Evolutionary conservation across 2,113 vertebrate species (phyloP).

Genomic region (Cyanoderma ruficeps): DNA sequence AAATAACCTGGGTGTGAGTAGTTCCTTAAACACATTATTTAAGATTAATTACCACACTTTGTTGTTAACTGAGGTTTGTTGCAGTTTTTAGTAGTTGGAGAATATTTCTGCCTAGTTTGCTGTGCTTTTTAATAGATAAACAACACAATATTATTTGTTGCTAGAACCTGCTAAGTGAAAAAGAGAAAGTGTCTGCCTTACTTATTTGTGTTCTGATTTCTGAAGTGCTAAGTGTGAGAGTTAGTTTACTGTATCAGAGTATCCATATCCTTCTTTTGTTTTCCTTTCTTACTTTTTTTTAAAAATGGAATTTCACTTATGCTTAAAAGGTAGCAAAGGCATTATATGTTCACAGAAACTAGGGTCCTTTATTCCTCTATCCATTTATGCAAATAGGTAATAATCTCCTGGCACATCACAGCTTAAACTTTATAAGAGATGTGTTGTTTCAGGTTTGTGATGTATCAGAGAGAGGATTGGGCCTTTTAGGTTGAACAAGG

Average conservation of each 20-base stretch:
- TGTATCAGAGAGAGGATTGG: conserved; percentile 12
- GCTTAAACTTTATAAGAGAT: not conserved
- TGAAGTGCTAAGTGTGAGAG: not conserved
- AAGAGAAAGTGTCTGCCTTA: not conserved
- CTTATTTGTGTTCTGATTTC: not conserved
- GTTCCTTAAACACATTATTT: not conserved
- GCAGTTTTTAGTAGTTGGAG: not conserved
- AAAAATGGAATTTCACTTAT: conserved; percentile 1
- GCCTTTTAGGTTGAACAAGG: conserved; percentile 29
- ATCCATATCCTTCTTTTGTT: not conserved
- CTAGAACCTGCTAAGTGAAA: not conserved
- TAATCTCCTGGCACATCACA: conserved; percentile 6
- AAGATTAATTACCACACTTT: not conserved
- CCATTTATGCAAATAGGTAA: not conserved
- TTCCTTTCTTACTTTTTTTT: not conserved
- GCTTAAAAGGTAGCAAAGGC: conserved; percentile 3
- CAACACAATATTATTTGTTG: not conserved
- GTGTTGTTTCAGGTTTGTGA: not conserved
- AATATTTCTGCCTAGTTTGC: not conserved
- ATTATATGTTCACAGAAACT: not conserved
- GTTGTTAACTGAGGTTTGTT: not conserved
- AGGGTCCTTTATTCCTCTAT: not conserved
- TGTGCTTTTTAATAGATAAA: not conserved
- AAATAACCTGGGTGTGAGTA: not conserved
- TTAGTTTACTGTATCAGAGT: not conserved